Base-by-base conservation (phyloP, 2,888 invertebrate genomes). In the Neocrepidodera transversa region DNA sequence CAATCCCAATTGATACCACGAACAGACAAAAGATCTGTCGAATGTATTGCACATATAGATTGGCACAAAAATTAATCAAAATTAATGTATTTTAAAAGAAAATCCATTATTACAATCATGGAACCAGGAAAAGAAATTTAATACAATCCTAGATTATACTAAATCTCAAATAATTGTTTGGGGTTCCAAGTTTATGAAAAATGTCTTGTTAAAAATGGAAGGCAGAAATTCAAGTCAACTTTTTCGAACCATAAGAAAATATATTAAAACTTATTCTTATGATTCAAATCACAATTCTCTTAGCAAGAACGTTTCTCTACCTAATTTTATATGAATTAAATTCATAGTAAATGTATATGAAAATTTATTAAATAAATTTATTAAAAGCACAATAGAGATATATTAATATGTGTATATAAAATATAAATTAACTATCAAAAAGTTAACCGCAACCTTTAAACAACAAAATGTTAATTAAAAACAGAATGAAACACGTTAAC, bases 391-490 rank as follows among this genome's bases (percentile, higher is more conserved):
- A 64, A 67, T 66, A 66, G 64, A 63, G 65, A 64, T 68, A 66
- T 67, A 69, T 64, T 68, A 65, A 65, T 68, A 67, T 70, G 60
- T 67, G 60, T 62, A 63, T 68, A 66, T 67, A 68, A 68, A 70
- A 67, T 67, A 68, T 70, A 69, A 68, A 65, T 68, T 67, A 66
- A 67, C 64, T 71, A 71, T 69, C 67, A 68, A 67, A 68, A 71
- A 71, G 66, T 69, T 66, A 66, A 71, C 72, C 71, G 71, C 72
- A 71, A 72, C 71, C 72, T 68, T 66, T 64, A 65, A 66, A 65
- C 64, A 68, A 69, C 65, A 55, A 56, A 59, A 59, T 58, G 63
- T 60, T 62, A 57, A 59, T 58, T 42, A 20, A 20, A 60, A 66
- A 64, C 62, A 63, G 58, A 66, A 64, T 66, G 64, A 66, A 63